phyloP scores from a whole-genome alignment of 2,113 vertebrate genomes.

The Oceanodroma tethys region DNA sequence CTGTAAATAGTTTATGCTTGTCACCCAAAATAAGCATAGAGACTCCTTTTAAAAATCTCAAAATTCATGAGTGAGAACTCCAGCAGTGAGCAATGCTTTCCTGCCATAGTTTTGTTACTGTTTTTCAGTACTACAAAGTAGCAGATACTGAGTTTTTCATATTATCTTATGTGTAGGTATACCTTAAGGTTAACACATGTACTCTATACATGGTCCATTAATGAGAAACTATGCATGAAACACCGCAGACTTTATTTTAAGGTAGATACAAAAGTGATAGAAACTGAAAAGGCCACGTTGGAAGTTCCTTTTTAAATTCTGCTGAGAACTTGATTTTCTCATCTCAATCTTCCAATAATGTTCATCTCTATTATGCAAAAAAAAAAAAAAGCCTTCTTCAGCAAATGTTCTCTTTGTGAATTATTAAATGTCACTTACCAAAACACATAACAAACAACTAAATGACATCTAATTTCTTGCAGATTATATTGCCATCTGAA shows the following conservation, averaged over 20 bases:
- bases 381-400: not conserved
- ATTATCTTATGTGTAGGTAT: not conserved
- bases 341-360: not conserved
- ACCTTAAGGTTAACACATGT: not conserved
- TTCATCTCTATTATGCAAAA: not conserved
- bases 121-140: not conserved
- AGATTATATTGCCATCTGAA: not conserved
- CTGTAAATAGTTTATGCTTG: not conserved
- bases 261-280: not conserved
- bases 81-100: not conserved
- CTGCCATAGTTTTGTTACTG: not conserved
- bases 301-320: not conserved
- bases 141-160: not conserved
- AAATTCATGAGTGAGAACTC: not conserved
- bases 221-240: not conserved
- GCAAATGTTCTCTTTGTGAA: not conserved
- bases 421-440: not conserved
- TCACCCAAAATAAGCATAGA: not conserved
- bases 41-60: not conserved
- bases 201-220: not conserved
- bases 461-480: not conserved
- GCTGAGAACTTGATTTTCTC: not conserved
- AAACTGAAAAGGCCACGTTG: not conserved
- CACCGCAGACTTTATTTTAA: not conserved
- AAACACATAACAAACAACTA: not conserved